Evolutionary conservation across 2,113 vertebrate genomes (phyloP), one percentile per base, ranked within the genome.

Genomic region (Chaetodon trifascialis): DNA sequence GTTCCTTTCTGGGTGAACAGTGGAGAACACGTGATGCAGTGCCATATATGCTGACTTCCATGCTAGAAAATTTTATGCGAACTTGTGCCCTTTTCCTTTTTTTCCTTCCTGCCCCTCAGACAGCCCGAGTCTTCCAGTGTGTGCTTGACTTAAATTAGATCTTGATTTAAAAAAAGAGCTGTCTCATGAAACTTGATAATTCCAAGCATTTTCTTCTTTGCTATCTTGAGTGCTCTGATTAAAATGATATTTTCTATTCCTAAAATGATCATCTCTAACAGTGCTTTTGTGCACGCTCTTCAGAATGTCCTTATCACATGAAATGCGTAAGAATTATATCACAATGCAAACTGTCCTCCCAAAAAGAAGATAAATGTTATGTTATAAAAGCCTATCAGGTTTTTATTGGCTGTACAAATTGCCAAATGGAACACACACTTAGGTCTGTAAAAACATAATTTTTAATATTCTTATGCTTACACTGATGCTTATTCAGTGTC

Each of bases 381-480:
- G 36, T 49, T n/a, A 3, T 49, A 42, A 51, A 65, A 68, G 21
- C 1, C 11, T 34, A 7, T 47, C 66, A 49, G 4, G 40, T 51
- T 15, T 64, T 76, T 34, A 76, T 21, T 23, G 14, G 11, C 59
- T 42, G 34, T 5, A 59, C n/a, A 67, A 40, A 59, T 49, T 10
- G n/a, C 25, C 60, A 23, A 25, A 73, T 59, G 7, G 16, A 25
- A 65, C 16, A 11, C 14, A 4, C 14, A 46, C 25, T 4, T 59
- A 15, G 1, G 23, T 5, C 0, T 65, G 5, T 51, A 42, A 52
- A 71, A 76, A 67, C 11, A 19, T 8, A 0, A 46, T 56, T 63
- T 64, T 51, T 25, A 80, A 70, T 73, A 58, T 69, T 73, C n/a
- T 55, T 56, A 56, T 25, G n/a, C 21, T 25, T 5, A 47, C 15